Percentiles rank a stretch among this genome's conserved stretches.
phyloP scores from a whole-genome alignment of 2,797 vertebrate genomes.

The Rhabdophis nuchalis region DNA sequence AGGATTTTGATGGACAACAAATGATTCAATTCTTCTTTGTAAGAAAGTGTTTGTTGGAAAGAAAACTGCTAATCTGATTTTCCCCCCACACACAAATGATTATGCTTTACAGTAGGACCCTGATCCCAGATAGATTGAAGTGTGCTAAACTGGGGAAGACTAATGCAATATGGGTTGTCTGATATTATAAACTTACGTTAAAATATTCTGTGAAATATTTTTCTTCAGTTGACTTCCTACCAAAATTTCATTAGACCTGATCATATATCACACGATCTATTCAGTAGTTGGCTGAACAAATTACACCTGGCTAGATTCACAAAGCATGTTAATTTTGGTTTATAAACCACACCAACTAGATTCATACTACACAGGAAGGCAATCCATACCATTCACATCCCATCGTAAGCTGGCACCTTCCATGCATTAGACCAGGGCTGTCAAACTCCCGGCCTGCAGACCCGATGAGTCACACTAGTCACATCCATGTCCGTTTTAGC shows the following conservation, averaged over 20 bases:
- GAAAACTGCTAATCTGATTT: background rate
- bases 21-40: slow-evolving; percentile 23
- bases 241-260: background rate
- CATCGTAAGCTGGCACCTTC: background rate
- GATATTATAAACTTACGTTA: background rate
- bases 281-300: background rate
- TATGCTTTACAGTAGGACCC: background rate
- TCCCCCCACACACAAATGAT: background rate
- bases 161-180: background rate
- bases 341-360: background rate
- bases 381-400: background rate
- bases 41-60: slow-evolving; percentile 25
- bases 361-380: background rate
- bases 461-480: too few relatives aligned
- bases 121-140: background rate
- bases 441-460: too few relatives aligned
- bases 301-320: background rate
- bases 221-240: background rate
- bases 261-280: background rate
- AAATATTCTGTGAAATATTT: background rate
- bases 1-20: slow-evolving; percentile 8
- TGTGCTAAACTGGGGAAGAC: background rate
- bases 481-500: too few relatives aligned
- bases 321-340: background rate
- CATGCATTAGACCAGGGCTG: background rate